A percentile compares a stretch with the other conserved stretches of the same genome.
These are phyloP conservation scores for Cenopis cana DNA, from an alignment of 2,888 invertebrate species.

Conservation along the genomic window DNA sequence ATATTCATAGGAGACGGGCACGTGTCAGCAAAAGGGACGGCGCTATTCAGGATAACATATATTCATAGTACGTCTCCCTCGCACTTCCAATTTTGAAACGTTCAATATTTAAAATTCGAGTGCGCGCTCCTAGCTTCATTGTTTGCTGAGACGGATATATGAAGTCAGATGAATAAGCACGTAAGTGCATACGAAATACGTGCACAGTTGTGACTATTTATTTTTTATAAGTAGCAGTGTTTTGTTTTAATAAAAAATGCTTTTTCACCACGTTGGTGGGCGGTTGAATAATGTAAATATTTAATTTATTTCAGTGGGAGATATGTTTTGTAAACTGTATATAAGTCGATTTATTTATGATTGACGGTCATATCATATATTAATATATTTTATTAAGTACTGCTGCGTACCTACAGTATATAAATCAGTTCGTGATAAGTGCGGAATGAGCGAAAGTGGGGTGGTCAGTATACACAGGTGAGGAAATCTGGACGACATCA, in stretches of 20 bases:
- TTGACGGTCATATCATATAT: background rate
- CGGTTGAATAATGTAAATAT: slow-evolving; percentile 24
- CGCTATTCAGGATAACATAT: slow-evolving; percentile 48
- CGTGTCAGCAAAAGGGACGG: slow-evolving; percentile 57
- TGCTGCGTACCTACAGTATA: too few relatives aligned
- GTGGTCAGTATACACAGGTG: too few relatives aligned
- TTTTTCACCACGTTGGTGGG: slow-evolving; percentile 52
- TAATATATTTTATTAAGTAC: background rate
- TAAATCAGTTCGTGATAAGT: too few relatives aligned
- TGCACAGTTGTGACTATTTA: background rate
- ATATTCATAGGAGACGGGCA: slow-evolving; percentile 62
- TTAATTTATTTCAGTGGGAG: slow-evolving; percentile 28
- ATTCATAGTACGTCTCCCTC: slow-evolving; percentile 49
- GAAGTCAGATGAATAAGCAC: slow-evolving; percentile 11
- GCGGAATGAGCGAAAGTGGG: too few relatives aligned
- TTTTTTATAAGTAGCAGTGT: slow-evolving; percentile 5
- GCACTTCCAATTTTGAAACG: slow-evolving; percentile 55
- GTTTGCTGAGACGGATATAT: slow-evolving; percentile 55
- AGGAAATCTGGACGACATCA: too few relatives aligned
- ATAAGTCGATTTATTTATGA: background rate
- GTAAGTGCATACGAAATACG: background rate
- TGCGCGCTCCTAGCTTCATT: slow-evolving; percentile 49
- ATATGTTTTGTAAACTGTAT: background rate
- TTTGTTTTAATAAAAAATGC: slow-evolving; percentile 48
- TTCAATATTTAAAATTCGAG: slow-evolving; percentile 55